phyloP scores from a whole-genome alignment of 2,797 vertebrate genomes.

The Molossus alvarezi region DNA sequence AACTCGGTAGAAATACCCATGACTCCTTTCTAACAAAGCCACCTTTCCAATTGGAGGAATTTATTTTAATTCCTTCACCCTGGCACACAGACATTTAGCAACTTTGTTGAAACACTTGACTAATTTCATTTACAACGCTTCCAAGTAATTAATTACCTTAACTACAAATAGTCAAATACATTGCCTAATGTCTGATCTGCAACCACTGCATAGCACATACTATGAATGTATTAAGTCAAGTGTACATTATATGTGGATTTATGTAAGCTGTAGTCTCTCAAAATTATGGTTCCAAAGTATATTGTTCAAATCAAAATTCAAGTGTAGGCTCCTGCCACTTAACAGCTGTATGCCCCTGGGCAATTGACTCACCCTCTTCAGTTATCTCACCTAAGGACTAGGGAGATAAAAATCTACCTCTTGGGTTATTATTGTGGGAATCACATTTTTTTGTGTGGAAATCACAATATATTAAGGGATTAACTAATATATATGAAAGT shows the following conservation, averaged over 20 bases:
- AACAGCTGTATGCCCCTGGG: background rate
- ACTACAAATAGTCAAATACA: slow-evolving; percentile 66
- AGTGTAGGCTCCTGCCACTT: background rate
- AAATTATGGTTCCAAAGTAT: background rate
- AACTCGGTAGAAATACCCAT: background rate
- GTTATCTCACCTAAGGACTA: background rate
- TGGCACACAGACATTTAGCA: slow-evolving; percentile 18
- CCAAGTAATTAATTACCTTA: slow-evolving; percentile 70
- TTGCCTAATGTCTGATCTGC: slow-evolving; percentile 63
- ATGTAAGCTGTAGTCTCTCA: background rate
- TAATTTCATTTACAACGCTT: slow-evolving; percentile 75
- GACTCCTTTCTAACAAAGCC: slow-evolving; percentile 24
- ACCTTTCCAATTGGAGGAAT: background rate
- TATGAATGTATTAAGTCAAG: background rate
- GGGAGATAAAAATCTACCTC: background rate
- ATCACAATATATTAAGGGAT: background rate
- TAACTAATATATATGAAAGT: background rate
- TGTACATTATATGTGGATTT: slow-evolving; percentile 17
- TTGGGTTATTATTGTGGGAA: background rate
- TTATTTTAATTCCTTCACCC: slow-evolving; percentile 42
- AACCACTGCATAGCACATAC: background rate
- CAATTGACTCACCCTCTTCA: background rate
- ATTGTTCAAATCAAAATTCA: slow-evolving; percentile 4
- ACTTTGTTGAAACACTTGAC: slow-evolving; percentile 65
- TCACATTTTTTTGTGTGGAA: background rate